These are phyloP conservation scores for Orthonevra nobilis DNA, from an alignment of 2,888 invertebrate genomes.

Conservation along the genomic window DNA sequence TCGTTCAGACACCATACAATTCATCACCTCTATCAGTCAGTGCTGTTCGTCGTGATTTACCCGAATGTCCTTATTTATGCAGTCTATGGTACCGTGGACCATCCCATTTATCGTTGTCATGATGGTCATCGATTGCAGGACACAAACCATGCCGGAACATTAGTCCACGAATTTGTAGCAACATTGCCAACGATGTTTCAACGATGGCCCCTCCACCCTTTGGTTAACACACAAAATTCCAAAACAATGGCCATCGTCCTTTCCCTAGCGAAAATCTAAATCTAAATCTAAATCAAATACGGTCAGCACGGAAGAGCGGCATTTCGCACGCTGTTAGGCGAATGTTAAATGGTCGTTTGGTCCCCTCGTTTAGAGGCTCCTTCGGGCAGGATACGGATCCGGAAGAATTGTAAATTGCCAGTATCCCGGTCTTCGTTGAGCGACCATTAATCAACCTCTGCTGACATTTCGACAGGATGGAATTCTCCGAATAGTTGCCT, in stretches of 20 bases:
- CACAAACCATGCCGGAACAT: not conserved
- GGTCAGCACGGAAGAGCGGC: conserved; percentile 6
- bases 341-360: conserved; percentile 10
- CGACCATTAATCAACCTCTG: conserved; percentile 55
- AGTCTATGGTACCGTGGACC: conserved; percentile 16
- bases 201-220: too few species aligned
- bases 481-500: conserved; percentile 49
- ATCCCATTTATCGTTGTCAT: conserved; percentile 4
- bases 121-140: conserved; percentile 12
- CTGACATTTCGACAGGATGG: conserved; percentile 59
- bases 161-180: conserved; percentile 12
- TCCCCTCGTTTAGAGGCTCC: conserved; percentile 15
- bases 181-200: conserved; percentile 19
- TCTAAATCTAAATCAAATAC: conserved; percentile 45
- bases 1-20: too few species aligned
- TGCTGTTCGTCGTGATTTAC: conserved; percentile 43
- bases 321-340: conserved; percentile 2
- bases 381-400: conserved; percentile 24
- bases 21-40: conserved; percentile 48
- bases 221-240: conserved; percentile 21
- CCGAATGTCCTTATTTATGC: conserved; percentile 22
- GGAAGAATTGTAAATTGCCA: conserved; percentile 52
- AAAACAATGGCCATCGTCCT: conserved; percentile 11
- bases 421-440: conserved; percentile 32
- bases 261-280: not conserved